These are phyloP conservation scores for Lordiphosa clarofinis DNA, from an alignment of 1,140 invertebrate genomes.

Conservation along the genomic window DNA sequence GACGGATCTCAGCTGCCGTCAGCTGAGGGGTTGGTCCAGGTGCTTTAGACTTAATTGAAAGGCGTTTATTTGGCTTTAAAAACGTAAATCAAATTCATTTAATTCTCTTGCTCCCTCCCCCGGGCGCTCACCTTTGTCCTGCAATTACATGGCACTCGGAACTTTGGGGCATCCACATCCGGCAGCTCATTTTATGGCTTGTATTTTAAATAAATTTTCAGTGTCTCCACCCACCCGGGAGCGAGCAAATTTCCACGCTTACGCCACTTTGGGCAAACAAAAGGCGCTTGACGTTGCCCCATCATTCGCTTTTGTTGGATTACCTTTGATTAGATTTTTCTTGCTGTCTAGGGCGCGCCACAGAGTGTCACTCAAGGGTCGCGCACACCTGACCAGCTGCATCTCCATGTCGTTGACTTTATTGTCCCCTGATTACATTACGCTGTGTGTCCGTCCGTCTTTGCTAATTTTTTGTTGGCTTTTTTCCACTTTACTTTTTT, in stretches of 20 bases:
- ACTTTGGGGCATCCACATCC: slow-evolving; percentile 39
- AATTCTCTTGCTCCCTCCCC: slow-evolving; percentile 35
- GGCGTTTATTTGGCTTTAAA: slow-evolving; percentile 78
- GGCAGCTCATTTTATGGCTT: slow-evolving; percentile 75
- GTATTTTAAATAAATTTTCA: slow-evolving; percentile 74
- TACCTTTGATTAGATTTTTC: slow-evolving; percentile 78
- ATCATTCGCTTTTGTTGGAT: slow-evolving; percentile 74
- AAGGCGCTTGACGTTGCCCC: slow-evolving; percentile 65
- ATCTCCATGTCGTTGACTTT: slow-evolving; percentile 35
- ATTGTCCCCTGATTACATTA: slow-evolving; percentile 68
- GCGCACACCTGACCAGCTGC: slow-evolving; percentile 22
- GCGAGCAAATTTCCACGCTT: slow-evolving; percentile 67
- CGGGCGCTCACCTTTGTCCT: slow-evolving; percentile 53
- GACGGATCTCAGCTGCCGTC: slow-evolving; percentile 2
- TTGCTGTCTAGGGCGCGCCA: slow-evolving; percentile 28
- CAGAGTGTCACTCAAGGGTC: slow-evolving; percentile 56
- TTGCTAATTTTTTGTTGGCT: slow-evolving; percentile 49
- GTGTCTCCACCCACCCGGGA: neutral
- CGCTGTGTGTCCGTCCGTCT: slow-evolving; percentile 13
- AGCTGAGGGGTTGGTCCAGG: neutral
- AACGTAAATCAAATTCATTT: slow-evolving; percentile 79
- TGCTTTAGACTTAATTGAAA: slow-evolving; percentile 71
- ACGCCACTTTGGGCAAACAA: slow-evolving; percentile 72
- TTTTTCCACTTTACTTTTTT: slow-evolving; percentile 31
- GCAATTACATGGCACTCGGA: slow-evolving; percentile 71